phyloP scores from a whole-genome alignment of 2,113 vertebrate genomes.

The Hyaena hyaena region DNA sequence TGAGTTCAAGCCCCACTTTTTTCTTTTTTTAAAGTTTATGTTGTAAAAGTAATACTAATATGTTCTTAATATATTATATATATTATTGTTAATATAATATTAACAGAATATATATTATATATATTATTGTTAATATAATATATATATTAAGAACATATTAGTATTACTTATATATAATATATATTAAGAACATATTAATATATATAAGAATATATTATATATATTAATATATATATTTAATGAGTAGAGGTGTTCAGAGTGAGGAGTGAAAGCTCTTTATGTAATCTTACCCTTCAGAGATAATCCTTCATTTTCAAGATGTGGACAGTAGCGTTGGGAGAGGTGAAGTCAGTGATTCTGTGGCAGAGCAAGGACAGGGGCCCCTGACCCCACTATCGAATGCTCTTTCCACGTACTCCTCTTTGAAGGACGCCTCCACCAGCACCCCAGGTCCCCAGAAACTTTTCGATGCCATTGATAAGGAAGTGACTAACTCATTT shows the following conservation, averaged over 20 bases:
- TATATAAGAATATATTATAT: too few species aligned
- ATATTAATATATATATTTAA: background rate
- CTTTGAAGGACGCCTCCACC: background rate
- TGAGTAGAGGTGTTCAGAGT: background rate
- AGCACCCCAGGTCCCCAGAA: background rate
- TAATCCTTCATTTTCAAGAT: slow-evolving; percentile 12
- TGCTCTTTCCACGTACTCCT: background rate
- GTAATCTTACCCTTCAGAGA: background rate
- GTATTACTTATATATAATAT: too few species aligned
- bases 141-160: too few species aligned
- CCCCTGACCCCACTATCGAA: background rate
- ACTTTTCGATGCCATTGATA: background rate
- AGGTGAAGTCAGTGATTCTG: background rate
- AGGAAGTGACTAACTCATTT: background rate
- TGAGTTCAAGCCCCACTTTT: background rate
- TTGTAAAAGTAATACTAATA: background rate
- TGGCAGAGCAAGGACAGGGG: background rate
- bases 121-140: too few species aligned
- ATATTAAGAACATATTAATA: too few species aligned
- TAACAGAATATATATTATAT: too few species aligned
- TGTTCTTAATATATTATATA: background rate
- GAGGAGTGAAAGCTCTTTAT: background rate
- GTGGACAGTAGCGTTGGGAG: background rate
- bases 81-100: too few species aligned
- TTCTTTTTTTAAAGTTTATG: background rate